A percentile compares a stretch with the other conserved stretches of the same genome.
These are phyloP conservation scores for Neodiprion lecontei DNA, from an alignment of 1,140 invertebrate species.

Conservation along the genomic window DNA sequence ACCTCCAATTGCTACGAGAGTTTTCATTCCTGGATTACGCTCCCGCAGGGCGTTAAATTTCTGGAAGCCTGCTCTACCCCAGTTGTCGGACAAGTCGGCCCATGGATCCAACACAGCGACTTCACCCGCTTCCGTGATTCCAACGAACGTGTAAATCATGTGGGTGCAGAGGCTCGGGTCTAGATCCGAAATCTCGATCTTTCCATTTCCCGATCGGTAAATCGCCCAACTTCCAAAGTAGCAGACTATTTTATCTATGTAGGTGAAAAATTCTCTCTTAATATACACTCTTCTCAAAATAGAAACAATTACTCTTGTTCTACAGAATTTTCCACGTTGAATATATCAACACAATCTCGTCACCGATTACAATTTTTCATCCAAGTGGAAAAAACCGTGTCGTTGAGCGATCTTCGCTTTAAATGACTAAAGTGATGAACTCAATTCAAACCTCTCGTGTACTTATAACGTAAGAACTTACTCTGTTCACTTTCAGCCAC, in stretches of 20 bases:
- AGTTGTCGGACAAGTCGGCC: slow-evolving; percentile 65
- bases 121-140: slow-evolving; percentile 60
- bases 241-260: slow-evolving; percentile 66
- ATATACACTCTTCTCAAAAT: too few species aligned
- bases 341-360: slow-evolving; percentile 39
- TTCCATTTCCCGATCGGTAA: slow-evolving; percentile 70
- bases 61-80: slow-evolving; percentile 61
- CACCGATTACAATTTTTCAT: too few species aligned
- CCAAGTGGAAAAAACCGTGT: too few species aligned
- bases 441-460: too few species aligned
- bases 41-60: slow-evolving; percentile 67
- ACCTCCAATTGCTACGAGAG: slow-evolving; percentile 72
- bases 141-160: slow-evolving; percentile 76
- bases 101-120: slow-evolving; percentile 69
- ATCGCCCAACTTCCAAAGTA: slow-evolving; percentile 80
- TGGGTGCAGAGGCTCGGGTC: slow-evolving; percentile 77
- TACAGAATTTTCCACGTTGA: slow-evolving; percentile 42
- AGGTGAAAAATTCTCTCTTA: too few species aligned
- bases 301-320: too few species aligned
- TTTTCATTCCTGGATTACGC: slow-evolving; percentile 69
- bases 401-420: too few species aligned
- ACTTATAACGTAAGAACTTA: too few species aligned
- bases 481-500: too few species aligned
- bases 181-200: slow-evolving; percentile 71
- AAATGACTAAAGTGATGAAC: too few species aligned